Base-by-base conservation (phyloP, 2,888 invertebrate species). In the Aporophyla lueneburgensis region DNA sequence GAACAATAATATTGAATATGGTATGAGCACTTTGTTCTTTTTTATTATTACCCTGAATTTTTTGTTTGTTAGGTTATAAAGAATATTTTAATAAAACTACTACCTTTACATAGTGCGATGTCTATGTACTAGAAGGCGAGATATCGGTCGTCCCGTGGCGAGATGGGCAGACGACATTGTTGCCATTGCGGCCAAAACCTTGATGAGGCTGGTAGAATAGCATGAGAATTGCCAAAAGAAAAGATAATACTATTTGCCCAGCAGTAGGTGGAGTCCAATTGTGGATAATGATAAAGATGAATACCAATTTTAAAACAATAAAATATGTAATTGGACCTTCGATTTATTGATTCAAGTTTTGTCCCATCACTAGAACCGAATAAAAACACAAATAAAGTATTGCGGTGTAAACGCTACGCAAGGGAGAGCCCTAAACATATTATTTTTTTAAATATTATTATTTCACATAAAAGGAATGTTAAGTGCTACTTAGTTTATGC, bases 401-500 rank as follows among this genome's bases (percentile, higher is more conserved):
- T 56, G 59, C 49, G 46, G 6, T 62, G 21, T 63, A 70, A 58
- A 40, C 46, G 33, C 53, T n/a, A 59, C 49, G 27, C 49, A 40
- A 53, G 16, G 0, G 59, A 49, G 19, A 43, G 40, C 49, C 24
- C 19, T n/a, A n/a, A n/a, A n/a, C n/a, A n/a, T n/a, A n/a, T n/a
- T n/a, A n/a, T n/a, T n/a, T n/a, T n/a, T n/a, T n/a, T n/a, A n/a
- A n/a, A n/a, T n/a, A n/a, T n/a, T n/a, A n/a, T n/a, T n/a, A n/a
- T n/a, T n/a, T n/a, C n/a, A n/a, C n/a, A n/a, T n/a, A n/a, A n/a
- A n/a, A n/a, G n/a, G n/a, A n/a, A n/a, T n/a, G n/a, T n/a, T n/a
- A n/a, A 54, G 61, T 70, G 78, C 14, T 58, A n/a, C 66, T 68
- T 19, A 54, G 79, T 24, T 9, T 12, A 24, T 21, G 5, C 24